These are phyloP conservation scores for Gallinago solitaria DNA, from an alignment of 2,797 vertebrate genomes.

Conservation along the genomic window DNA sequence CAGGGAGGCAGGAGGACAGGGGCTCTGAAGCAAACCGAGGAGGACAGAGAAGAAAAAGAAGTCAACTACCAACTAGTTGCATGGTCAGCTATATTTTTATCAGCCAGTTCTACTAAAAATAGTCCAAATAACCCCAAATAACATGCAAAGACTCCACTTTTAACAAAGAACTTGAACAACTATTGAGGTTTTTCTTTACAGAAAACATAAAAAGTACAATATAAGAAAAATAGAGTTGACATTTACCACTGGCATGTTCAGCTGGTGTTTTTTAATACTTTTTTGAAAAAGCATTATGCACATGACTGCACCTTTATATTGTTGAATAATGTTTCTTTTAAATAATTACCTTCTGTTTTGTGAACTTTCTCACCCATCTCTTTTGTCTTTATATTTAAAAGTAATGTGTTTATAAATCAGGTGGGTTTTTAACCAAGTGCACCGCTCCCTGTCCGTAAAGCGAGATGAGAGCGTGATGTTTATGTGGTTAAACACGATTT, in stretches of 20 bases:
- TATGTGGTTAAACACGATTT: slow-evolving; percentile 56
- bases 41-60: not conserved
- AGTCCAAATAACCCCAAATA: not conserved
- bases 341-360: not conserved
- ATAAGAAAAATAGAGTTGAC: not conserved
- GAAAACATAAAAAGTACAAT: not conserved
- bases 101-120: not conserved
- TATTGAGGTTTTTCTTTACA: not conserved
- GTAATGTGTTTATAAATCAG: not conserved
- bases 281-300: not conserved
- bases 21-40: not conserved
- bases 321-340: not conserved
- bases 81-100: not conserved
- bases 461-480: slow-evolving; percentile 1
- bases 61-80: not conserved
- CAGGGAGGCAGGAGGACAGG: not conserved
- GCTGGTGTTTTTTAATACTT: not conserved
- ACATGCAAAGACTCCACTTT: not conserved
- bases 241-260: not conserved
- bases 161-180: not conserved
- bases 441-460: not conserved
- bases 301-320: not conserved
- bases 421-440: not conserved
- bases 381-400: not conserved
- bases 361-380: not conserved